phyloP scores from a whole-genome alignment of 2,113 vertebrate species.

The mouse (Mus musculus) region GRCm39 chr1:95589001-95589500 shows the following conservation, averaged over 20 bases:
- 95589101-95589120: background rate
- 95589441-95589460: background rate
- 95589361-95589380: background rate
- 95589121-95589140: background rate
- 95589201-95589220: constrained; percentile 1
- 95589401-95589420: background rate
- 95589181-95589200: background rate
- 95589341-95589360: background rate
- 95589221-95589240: background rate
- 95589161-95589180: background rate
- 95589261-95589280: background rate
- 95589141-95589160: background rate
- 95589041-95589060: constrained; percentile 37
- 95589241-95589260: background rate
- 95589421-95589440: background rate
- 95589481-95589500: background rate
- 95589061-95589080: background rate
- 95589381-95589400: background rate
- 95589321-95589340: background rate
- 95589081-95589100: background rate
- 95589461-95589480: background rate
- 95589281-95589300: constrained; percentile 15
- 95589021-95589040: constrained; percentile 1
- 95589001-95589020: background rate
- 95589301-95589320: constrained; percentile 21